These are phyloP conservation scores for Arge pagana DNA, from an alignment of 2,888 invertebrate genomes.

Conservation along the genomic window DNA sequence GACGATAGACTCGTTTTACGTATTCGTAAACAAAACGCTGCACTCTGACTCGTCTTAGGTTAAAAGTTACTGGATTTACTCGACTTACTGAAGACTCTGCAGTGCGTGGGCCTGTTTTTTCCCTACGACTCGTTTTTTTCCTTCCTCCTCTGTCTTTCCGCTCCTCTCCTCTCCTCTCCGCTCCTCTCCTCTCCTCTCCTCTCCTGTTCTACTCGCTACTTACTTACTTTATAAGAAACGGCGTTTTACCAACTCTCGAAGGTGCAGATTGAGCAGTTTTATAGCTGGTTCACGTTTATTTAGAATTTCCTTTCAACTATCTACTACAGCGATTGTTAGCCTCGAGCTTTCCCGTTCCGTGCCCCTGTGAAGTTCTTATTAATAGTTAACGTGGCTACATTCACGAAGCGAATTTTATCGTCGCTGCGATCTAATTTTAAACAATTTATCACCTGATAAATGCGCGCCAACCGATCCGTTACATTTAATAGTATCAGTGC, in stretches of 20 bases:
- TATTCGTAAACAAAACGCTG: constrained; percentile 19
- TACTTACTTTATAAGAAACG: background rate
- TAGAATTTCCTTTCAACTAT: constrained; percentile 18
- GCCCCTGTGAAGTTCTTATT: too few relatives aligned
- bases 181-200: background rate
- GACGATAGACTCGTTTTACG: constrained; percentile 18
- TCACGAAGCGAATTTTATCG: too few relatives aligned
- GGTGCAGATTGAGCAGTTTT: constrained; percentile 24
- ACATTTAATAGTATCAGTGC: too few relatives aligned
- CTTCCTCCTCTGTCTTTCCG: background rate
- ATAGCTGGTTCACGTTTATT: constrained; percentile 20
- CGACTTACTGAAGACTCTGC: background rate
- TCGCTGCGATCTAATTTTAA: too few relatives aligned
- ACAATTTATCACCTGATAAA: too few relatives aligned
- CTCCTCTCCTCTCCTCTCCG: background rate
- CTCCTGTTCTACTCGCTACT: background rate
- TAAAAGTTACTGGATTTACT: constrained; percentile 2
- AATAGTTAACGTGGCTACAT: too few relatives aligned
- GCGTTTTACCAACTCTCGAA: background rate
- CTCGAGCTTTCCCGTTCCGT: background rate
- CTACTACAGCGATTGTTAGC: constrained; percentile 16
- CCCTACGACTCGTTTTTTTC: background rate
- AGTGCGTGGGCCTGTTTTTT: constrained; percentile 4
- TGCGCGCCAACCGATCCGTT: too few relatives aligned
- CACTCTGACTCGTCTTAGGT: too few relatives aligned